Conservation (phyloP, 2,888 invertebrate species). For the Amiota communis region DNA sequence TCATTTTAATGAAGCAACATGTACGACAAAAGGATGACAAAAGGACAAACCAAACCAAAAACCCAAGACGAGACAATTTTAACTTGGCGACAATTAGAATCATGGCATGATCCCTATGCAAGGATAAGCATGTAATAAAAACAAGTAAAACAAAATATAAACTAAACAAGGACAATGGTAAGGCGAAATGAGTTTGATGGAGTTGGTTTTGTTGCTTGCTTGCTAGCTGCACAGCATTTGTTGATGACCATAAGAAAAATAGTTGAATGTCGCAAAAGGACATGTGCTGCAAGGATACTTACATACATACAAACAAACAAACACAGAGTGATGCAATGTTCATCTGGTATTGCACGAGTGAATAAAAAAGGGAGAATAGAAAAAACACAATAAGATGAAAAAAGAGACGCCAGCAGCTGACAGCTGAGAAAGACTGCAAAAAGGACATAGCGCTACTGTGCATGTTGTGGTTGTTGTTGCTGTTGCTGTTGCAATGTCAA, state of each 20-base stretch:
- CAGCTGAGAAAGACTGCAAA: background rate
- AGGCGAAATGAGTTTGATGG: too few relatives aligned
- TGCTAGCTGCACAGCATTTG: conserved; percentile 4
- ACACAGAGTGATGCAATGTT: background rate
- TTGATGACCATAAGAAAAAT: conserved; percentile 24
- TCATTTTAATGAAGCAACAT: conserved; percentile 20
- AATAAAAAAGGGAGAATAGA: background rate
- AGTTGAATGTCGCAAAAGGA: background rate
- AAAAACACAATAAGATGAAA: background rate
- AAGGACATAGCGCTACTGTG: conserved; percentile 7
- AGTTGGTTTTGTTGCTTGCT: too few relatives aligned
- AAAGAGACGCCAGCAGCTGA: background rate
- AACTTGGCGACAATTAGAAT: conserved; percentile 20
- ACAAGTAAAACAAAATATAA: conserved; percentile 19
- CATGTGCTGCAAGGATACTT: background rate
- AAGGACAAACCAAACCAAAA: background rate
- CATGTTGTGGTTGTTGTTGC: background rate
- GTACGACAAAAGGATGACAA: conserved; percentile 1
- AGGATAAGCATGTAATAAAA: conserved; percentile 9
- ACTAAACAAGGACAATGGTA: conserved; percentile 10
- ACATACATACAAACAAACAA: background rate
- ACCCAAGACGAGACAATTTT: conserved; percentile 9
- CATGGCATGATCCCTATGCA: conserved; percentile 5
- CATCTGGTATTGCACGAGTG: background rate
- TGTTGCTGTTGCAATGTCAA: conserved; percentile 24